Percentiles rank a stretch among this genome's conserved stretches.
phyloP scores from a whole-genome alignment of 1,140 invertebrate species.

The Hylyphantes graminicola region DNA sequence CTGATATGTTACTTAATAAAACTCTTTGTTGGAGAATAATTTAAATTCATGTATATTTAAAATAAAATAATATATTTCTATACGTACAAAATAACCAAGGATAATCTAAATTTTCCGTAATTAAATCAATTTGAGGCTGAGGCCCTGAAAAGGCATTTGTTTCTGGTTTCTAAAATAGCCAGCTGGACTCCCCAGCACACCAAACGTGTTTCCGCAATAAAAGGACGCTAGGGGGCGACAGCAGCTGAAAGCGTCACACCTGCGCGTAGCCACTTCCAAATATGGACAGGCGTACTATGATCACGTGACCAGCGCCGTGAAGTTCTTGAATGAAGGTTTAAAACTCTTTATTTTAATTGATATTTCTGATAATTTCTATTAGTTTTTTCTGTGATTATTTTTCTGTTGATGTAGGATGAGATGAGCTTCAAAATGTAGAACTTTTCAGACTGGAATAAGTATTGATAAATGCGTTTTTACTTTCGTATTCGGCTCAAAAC shows the following conservation, averaged over 20 bases:
- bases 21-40: no score
- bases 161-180: no score
- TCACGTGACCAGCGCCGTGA: slow-evolving; percentile 11
- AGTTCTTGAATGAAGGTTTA: slow-evolving; percentile 30
- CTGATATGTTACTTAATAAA: no score
- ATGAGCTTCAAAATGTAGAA: background rate
- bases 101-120: no score
- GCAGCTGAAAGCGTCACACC: slow-evolving; percentile 46
- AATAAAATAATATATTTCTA: no score
- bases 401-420: background rate
- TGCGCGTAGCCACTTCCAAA: slow-evolving; percentile 45
- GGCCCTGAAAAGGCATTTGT: no score
- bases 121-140: no score
- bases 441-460: background rate
- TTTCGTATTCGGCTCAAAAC: background rate
- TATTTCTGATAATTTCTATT: background rate
- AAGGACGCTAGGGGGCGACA: slow-evolving; percentile 41
- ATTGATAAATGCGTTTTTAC: background rate
- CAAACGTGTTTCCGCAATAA: background rate
- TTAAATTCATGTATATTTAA: no score
- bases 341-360: slow-evolving; percentile 7
- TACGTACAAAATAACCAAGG: no score
- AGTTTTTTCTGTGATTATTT: background rate
- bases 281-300: slow-evolving; percentile 51
- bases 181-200: no score